phyloP scores from a whole-genome alignment of 2,113 vertebrate genomes.

The Etia nguti region DNA sequence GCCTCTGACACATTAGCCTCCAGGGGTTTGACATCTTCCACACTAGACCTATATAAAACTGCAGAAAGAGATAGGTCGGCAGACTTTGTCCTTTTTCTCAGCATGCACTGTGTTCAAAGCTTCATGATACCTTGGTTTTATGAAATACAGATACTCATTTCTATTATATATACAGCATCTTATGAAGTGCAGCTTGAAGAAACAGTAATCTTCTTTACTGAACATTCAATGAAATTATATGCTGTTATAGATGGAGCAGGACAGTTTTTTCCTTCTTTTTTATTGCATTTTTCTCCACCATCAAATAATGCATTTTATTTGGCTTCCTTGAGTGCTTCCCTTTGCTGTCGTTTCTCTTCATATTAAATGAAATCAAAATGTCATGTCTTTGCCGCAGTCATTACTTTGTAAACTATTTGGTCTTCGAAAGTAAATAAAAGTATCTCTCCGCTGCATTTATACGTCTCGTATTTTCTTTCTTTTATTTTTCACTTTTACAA shows the following conservation, averaged over 20 bases:
- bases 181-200: constrained; percentile 44
- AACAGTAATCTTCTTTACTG: constrained; percentile 52
- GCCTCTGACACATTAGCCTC: constrained; percentile 46
- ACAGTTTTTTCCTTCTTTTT: not conserved
- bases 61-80: constrained; percentile 42
- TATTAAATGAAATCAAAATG: constrained; percentile 55
- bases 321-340: constrained; percentile 19
- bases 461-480: not conserved
- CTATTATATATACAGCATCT: constrained; percentile 21
- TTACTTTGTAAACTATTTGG: constrained; percentile 49
- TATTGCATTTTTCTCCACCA: constrained; percentile 39
- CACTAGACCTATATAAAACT: constrained; percentile 42
- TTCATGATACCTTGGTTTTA: not conserved
- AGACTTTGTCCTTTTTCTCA: constrained; percentile 41
- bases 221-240: constrained; percentile 56
- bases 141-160: constrained; percentile 37
- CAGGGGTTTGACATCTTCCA: constrained; percentile 26
- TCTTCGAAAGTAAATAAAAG: constrained; percentile 35
- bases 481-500: not conserved
- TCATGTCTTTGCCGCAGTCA: constrained; percentile 47
- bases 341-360: constrained; percentile 32
- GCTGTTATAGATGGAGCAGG: constrained; percentile 8
- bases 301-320: constrained; percentile 54
- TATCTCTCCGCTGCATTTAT: constrained; percentile 16
- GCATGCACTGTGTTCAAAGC: not conserved